Base-by-base conservation (phyloP, 1,140 invertebrate species). In the Archegozetes longisetosus region DNA sequence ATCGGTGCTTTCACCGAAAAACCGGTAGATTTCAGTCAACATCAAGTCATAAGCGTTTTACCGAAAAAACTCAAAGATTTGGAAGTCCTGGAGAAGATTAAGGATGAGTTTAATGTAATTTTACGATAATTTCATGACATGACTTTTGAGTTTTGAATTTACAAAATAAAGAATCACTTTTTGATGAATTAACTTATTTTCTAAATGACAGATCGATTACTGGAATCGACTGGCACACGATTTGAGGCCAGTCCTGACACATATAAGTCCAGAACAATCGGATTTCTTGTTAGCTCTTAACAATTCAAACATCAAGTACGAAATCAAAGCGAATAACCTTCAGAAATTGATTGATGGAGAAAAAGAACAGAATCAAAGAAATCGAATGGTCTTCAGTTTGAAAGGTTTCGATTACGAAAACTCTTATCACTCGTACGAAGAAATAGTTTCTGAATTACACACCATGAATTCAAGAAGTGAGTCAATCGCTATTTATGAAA, bases 371-470 rank as follows among this genome's bases (percentile, higher is more conserved):
- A 51, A 56, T 50, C 22, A 53, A n/a, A n/a, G n/a, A n/a, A n/a
- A n/a, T n/a, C n/a, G n/a, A n/a, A n/a, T n/a, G n/a, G n/a, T n/a
- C n/a, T n/a, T 13, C 53, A 23, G n/a, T 58, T 1, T 3, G 28
- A 20, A 28, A 2, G 6, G 60, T 4, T 61, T n/a, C 24, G 59
- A 61, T 29, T 61, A 61, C 26, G 57, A 49, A 24, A 61, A 25
- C 26, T 14, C 9, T 24, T 61, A 61, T 48, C 59, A 61, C 32
- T 61, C 58, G 9, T 61, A 61, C 47, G 59, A 60, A 14, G 59
- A 61, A 23, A 62, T 61, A 2, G 2, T 40, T 22, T 1, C 2
- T n/a, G 55, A 61, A 29, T 61, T 61, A 1, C 32, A 61, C 9
- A 60, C 20, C 20, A 12, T 61, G 55, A 26, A 55, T 12, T 28